Evolutionary conservation across 2,113 vertebrate genomes (phyloP).

Genomic region (Ictidomys tridecemlineatus): DNA sequence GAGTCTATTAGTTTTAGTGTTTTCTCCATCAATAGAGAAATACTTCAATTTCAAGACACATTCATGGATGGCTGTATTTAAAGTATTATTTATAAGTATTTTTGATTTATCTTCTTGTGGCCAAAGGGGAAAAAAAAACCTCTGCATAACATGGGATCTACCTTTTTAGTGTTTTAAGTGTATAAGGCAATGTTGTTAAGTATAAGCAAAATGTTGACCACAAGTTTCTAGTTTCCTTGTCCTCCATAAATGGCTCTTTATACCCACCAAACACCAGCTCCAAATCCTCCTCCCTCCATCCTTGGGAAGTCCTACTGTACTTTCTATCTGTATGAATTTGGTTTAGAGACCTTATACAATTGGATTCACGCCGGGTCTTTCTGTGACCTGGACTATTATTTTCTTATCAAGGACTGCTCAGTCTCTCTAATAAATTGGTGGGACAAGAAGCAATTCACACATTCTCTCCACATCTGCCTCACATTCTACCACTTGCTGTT

Average conservation of each 20-base stretch:
- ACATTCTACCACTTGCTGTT: no score
- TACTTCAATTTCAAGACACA: neutral
- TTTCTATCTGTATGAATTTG: neutral
- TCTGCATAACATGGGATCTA: neutral
- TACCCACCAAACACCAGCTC: neutral
- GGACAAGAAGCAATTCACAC: neutral
- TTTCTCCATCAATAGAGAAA: neutral
- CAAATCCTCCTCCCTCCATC: accelerated
- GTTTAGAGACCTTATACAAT: neutral
- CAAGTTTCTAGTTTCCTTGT: neutral
- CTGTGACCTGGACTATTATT: neutral
- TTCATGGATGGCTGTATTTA: neutral
- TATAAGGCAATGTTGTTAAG: neutral
- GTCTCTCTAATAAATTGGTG: no score
- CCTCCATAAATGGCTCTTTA: neutral
- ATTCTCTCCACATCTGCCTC: neutral
- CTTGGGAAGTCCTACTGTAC: no score
- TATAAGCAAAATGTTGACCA: neutral
- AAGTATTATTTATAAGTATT: neutral
- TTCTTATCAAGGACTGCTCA: neutral
- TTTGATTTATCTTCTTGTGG: neutral
- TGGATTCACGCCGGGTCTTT: no score
- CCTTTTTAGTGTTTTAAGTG: neutral
- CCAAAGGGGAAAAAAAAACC: neutral
- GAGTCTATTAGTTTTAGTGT: neutral